phyloP scores from a whole-genome alignment of 2,797 vertebrate genomes.

The Ceyx erithaca region DNA sequence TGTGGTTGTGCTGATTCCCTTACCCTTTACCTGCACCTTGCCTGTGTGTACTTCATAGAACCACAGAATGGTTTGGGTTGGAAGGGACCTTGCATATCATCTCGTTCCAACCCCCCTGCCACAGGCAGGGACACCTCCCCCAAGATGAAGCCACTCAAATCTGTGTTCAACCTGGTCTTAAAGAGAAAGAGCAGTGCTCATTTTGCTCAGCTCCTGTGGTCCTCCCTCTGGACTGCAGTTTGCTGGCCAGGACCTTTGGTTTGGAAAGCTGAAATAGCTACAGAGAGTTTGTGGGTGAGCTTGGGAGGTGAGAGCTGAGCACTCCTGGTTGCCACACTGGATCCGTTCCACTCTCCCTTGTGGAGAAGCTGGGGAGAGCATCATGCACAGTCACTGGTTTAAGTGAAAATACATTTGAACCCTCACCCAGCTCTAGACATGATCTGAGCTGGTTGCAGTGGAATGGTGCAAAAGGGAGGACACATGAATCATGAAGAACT shows the following conservation, averaged over 20 bases:
- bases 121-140: no score
- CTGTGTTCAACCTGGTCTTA: no score
- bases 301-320: neutral
- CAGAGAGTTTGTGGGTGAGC: neutral
- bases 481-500: neutral
- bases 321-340: neutral
- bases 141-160: no score
- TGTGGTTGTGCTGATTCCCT: fast-evolving
- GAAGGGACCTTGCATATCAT: no score
- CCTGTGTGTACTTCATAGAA: neutral
- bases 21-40: neutral
- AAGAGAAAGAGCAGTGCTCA: neutral
- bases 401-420: neutral
- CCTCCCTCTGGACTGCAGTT: neutral
- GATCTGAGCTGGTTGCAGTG: neutral
- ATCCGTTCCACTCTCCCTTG: fast-evolving
- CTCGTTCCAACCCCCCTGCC: no score
- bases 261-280: neutral
- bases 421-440: neutral
- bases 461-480: neutral
- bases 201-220: neutral
- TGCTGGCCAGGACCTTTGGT: fast-evolving
- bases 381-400: fast-evolving
- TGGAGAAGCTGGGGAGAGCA: neutral
- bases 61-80: no score